Base-by-base conservation (phyloP, 1,140 invertebrate genomes). In the Vollenhovia emeryi region DNA sequence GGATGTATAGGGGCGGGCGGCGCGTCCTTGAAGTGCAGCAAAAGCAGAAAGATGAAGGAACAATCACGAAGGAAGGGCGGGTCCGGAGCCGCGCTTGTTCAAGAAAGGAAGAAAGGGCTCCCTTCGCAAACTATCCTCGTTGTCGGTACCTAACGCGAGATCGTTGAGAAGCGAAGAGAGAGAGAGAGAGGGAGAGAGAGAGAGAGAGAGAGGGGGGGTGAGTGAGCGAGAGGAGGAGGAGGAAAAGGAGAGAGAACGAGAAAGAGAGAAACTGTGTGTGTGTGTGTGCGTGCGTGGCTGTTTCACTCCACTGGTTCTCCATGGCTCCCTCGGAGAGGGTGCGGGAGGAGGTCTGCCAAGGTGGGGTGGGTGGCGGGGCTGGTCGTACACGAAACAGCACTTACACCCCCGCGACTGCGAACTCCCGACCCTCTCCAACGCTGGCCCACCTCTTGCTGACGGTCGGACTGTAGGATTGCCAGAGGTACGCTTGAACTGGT, bases 381-480 rank as follows among this genome's bases (percentile, higher is more conserved):
- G 87, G 80, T 68, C 89, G 92, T 93, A 94, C 93, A 94, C 92
- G 93, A 90, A 94, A 94, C 91, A 91, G 93, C 93, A 94, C 93
- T 94, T 94, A 94, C 89, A 93, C 89, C 89, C 89, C 88, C 91
- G 87, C 87, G 86, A 92, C 87, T 89, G 84, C 76, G 90, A 88
- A 86, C 88, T 90, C 91, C 91, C 91, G 85, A 91, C 92, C 91
- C 91, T 87, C 91, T 66, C 21, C 60, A 69, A 83, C 86, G 84
- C 78, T 87, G 59, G 80, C 85, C 80, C 74, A 90, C 86, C 91
- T 89, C 92, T 68, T 30, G 78, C 50, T 89, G 85, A 89, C 84
- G 68, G 84, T 86, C 85, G 45, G 74, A 89, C 87, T 59, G 80
- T 74, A 86, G 79, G 85, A 87, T 86, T 89, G 79, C 59, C 68